These are phyloP conservation scores for Hepsetus odoe DNA, from an alignment of 2,113 vertebrate genomes.

Conservation along the genomic window DNA sequence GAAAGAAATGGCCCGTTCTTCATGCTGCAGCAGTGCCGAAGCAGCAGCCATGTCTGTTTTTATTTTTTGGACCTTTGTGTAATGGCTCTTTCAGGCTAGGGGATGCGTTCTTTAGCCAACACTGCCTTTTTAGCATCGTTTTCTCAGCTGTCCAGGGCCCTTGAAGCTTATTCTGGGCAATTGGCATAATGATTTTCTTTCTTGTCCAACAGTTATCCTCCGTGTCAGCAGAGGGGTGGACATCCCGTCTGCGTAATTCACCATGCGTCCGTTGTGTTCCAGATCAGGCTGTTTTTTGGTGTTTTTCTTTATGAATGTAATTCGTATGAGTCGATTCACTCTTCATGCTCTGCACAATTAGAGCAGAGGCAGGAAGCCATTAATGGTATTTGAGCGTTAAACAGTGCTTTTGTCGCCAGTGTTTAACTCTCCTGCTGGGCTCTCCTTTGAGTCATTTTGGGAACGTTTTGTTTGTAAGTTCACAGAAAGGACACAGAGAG, in stretches of 20 bases:
- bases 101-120: slow-evolving; percentile 15
- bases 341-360: background rate
- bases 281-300: no score
- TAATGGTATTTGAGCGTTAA: background rate
- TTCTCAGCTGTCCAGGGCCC: slow-evolving; percentile 36
- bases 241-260: slow-evolving; percentile 30
- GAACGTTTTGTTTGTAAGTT: slow-evolving; percentile 34
- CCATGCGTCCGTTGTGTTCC: no score
- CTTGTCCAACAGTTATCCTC: slow-evolving; percentile 46
- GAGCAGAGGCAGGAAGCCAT: background rate
- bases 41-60: slow-evolving; percentile 18
- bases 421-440: background rate
- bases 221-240: slow-evolving; percentile 39
- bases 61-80: slow-evolving; percentile 27
- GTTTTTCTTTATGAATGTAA: background rate
- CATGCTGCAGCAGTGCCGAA: background rate
- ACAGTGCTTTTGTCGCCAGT: background rate
- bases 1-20: slow-evolving; percentile 21
- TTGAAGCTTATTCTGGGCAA: slow-evolving; percentile 33
- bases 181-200: slow-evolving; percentile 39
- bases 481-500: slow-evolving; percentile 37
- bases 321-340: background rate
- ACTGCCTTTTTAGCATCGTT: slow-evolving; percentile 29
- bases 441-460: background rate
- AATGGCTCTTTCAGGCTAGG: slow-evolving; percentile 22